These are phyloP conservation scores for Pongo abelii DNA, from an alignment of 2,113 vertebrate species.

Conservation along the genomic window DNA sequence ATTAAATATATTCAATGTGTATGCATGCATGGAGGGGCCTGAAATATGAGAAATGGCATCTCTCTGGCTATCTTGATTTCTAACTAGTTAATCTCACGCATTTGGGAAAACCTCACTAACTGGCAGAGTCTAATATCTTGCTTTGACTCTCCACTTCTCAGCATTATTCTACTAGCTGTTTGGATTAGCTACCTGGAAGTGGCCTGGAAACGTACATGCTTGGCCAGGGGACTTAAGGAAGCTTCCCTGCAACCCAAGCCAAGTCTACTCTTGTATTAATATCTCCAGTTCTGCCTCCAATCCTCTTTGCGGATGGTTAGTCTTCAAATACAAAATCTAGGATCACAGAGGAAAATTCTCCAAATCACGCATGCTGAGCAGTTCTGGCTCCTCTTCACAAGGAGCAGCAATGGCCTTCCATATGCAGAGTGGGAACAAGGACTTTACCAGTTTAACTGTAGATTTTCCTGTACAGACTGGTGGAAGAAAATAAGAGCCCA, in stretches of 20 bases:
- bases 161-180: fast-evolving
- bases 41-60: fast-evolving
- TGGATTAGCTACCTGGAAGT: not conserved
- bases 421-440: too few species aligned
- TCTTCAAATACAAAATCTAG: not conserved
- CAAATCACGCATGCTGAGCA: fast-evolving
- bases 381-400: not conserved
- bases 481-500: not conserved
- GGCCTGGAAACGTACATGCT: too few species aligned
- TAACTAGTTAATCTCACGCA: not conserved
- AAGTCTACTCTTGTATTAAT: too few species aligned
- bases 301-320: not conserved
- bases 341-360: not conserved
- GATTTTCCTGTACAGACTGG: not conserved
- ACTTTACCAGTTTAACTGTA: not conserved
- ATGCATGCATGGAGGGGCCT: fast-evolving
- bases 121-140: not conserved
- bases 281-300: not conserved
- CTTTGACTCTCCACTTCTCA: fast-evolving
- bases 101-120: fast-evolving
- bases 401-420: fast-evolving
- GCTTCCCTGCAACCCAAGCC: not conserved
- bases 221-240: fast-evolving
- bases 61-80: not conserved
- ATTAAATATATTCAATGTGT: fast-evolving